A percentile compares a stretch with the other conserved stretches of the same genome.
Conservation (phyloP, 1,140 invertebrate species). For the Tetraneura akinire region DNA sequence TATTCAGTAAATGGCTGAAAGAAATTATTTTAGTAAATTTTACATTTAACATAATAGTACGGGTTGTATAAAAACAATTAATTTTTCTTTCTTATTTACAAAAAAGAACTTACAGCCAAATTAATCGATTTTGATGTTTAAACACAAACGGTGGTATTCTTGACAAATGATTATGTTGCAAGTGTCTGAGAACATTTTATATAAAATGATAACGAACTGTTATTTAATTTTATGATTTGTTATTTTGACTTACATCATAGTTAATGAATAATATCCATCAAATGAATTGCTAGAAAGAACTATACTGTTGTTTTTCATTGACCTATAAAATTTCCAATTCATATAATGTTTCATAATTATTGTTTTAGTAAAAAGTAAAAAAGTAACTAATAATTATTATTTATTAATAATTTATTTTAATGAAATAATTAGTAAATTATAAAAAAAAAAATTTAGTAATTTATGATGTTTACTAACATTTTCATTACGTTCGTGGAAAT, state of each 20-base stretch:
- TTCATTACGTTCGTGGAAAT: conserved; percentile 1
- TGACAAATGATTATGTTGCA: conserved; percentile 61
- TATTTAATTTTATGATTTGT: neutral
- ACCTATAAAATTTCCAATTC: neutral
- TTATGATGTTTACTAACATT: conserved; percentile 29
- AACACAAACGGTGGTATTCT: conserved; percentile 59
- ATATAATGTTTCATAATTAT: neutral
- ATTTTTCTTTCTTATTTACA: neutral
- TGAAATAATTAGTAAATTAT: too few relatives aligned
- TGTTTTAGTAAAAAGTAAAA: neutral
- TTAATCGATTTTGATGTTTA: conserved; percentile 58
- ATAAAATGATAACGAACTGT: neutral
- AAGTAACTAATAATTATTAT: too few relatives aligned
- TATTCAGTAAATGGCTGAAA: conserved; percentile 19
- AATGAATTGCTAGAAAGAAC: conserved; percentile 19
- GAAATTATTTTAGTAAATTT: neutral
- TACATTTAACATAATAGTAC: neutral
- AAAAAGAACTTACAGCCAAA: conserved; percentile 57
- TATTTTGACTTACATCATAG: neutral
- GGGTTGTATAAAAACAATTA: too few relatives aligned
- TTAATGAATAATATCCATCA: neutral
- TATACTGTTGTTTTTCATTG: conserved; percentile 7
- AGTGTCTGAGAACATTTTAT: conserved; percentile 57
- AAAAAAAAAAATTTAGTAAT: too few relatives aligned
- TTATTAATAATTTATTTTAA: too few relatives aligned